These are phyloP conservation scores for Plectropomus leopardus DNA, from an alignment of 2,113 vertebrate genomes.

Conservation along the genomic window DNA sequence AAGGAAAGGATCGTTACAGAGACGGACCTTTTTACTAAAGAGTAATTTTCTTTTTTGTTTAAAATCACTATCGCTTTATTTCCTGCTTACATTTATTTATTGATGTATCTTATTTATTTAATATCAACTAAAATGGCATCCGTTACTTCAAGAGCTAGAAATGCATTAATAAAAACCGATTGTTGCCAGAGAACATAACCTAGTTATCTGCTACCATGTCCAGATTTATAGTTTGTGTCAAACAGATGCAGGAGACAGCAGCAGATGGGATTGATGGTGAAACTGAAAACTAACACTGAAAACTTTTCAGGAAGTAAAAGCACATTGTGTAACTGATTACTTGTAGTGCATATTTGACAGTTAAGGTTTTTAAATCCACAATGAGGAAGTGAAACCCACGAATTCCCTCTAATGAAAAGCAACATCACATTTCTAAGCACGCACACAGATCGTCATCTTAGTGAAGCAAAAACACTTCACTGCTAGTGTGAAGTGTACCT, in stretches of 20 bases:
- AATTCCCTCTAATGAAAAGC: background rate
- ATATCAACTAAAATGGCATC: too few relatives aligned
- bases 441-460: rapidly evolving
- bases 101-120: too few relatives aligned
- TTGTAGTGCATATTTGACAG: background rate
- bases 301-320: constrained; percentile 19
- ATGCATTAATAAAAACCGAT: too few relatives aligned
- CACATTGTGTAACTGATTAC: background rate
- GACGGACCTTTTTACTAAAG: too few relatives aligned
- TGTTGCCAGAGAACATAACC: too few relatives aligned
- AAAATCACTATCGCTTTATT: too few relatives aligned
- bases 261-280: background rate
- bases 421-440: background rate
- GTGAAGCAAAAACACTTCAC: background rate
- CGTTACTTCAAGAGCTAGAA: too few relatives aligned
- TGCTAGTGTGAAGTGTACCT: too few relatives aligned
- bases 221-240: background rate
- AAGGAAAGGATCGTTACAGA: too few relatives aligned
- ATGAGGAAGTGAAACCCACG: constrained; percentile 22
- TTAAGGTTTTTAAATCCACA: background rate
- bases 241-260: too few relatives aligned
- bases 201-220: background rate
- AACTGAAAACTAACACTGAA: background rate
- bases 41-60: too few relatives aligned
- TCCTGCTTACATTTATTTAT: too few relatives aligned